phyloP scores from a whole-genome alignment of 2,113 vertebrate genomes.

The Xiphias gladius region DNA sequence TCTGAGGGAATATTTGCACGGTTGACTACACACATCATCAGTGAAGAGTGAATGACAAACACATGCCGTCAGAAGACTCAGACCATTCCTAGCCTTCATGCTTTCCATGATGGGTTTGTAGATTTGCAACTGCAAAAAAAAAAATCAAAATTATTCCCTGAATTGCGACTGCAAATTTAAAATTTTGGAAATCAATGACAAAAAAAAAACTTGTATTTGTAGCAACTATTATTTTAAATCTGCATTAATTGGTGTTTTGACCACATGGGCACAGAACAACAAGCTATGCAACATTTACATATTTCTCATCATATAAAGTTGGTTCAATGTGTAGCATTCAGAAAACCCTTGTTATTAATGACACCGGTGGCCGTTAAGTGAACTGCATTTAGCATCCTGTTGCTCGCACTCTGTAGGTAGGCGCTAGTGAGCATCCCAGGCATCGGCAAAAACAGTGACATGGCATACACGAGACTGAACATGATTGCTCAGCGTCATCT shows the following conservation, averaged over 20 bases:
- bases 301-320: too few species aligned
- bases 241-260: not conserved
- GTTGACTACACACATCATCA: slow-evolving; percentile 2
- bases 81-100: not conserved
- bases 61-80: not conserved
- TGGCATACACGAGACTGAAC: too few species aligned
- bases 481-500: too few species aligned
- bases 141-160: too few species aligned
- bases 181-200: not conserved
- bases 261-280: not conserved
- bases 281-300: not conserved
- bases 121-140: not conserved
- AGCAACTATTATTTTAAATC: not conserved
- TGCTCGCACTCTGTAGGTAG: too few species aligned
- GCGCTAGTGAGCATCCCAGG: too few species aligned
- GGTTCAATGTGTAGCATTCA: too few species aligned
- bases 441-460: too few species aligned
- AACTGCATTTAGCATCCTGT: too few species aligned
- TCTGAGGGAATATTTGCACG: slow-evolving; percentile 24
- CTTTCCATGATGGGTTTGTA: not conserved
- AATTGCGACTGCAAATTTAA: too few species aligned
- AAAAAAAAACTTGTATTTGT: not conserved
- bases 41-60: slow-evolving; percentile 26
- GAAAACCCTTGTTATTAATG: too few species aligned
- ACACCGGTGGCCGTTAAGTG: too few species aligned